Percentiles rank a stretch among this genome's conserved stretches.
phyloP scores from a whole-genome alignment of 2,888 invertebrate genomes.

The Protophormia terraenovae region DNA sequence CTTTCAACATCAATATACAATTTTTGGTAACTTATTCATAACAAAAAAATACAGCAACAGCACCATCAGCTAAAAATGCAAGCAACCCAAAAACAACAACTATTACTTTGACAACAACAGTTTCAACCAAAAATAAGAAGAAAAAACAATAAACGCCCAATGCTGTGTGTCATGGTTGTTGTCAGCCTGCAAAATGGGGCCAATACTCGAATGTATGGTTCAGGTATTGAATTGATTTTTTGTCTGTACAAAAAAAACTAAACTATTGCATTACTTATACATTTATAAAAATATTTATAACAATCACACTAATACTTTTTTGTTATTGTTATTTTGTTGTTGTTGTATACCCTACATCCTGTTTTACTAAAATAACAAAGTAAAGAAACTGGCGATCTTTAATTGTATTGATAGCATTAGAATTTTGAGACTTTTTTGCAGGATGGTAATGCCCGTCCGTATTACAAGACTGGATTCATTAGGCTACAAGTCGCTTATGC shows the following conservation, averaged over 20 bases:
- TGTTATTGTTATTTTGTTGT: too few species aligned
- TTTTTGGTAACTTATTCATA: conserved; percentile 31
- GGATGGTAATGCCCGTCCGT: too few species aligned
- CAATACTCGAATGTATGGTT: conserved; percentile 46
- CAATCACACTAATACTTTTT: background rate
- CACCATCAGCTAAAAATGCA: background rate
- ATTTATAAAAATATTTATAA: background rate
- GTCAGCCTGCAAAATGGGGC: conserved; percentile 54
- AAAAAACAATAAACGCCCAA: conserved; percentile 43
- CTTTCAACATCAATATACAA: conserved; percentile 28
- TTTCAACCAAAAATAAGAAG: background rate
- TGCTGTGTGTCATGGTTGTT: conserved; percentile 64
- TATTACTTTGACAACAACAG: background rate
- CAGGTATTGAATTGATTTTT: conserved; percentile 30
- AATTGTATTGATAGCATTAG: too few species aligned
- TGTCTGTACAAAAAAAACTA: background rate
- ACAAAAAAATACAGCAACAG: conserved; percentile 17
- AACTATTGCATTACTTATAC: conserved; percentile 30
- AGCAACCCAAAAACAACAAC: conserved; percentile 8
- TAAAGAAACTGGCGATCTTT: too few species aligned
- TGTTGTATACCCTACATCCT: too few species aligned
- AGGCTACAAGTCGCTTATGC: too few species aligned
- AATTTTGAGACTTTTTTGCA: too few species aligned
- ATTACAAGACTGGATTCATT: too few species aligned
- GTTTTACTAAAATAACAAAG: too few species aligned